phyloP scores from a whole-genome alignment of 2,888 invertebrate species.

The Eremobia ochroleuca region DNA sequence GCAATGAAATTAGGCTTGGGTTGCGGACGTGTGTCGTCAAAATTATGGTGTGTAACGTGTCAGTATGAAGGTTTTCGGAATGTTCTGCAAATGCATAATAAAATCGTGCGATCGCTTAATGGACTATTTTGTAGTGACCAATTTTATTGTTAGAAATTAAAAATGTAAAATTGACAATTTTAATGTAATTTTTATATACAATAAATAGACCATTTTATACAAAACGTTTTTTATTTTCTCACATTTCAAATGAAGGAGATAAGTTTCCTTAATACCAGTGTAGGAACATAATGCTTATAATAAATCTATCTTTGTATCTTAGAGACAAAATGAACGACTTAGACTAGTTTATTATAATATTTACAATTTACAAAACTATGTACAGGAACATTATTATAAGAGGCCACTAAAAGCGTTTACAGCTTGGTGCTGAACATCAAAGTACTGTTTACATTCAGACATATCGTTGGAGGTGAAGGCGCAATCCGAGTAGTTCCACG shows the following conservation, averaged over 20 bases:
- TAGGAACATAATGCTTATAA: constrained; percentile 77
- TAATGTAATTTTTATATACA: constrained; percentile 91
- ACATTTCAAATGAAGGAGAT: constrained; percentile 71
- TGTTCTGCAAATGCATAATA: constrained; percentile 86
- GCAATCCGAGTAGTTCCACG: constrained; percentile 85
- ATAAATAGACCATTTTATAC: constrained; percentile 91
- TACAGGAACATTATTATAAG: constrained; percentile 80
- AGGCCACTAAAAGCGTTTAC: constrained; percentile 83
- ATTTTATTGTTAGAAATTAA: constrained; percentile 88
- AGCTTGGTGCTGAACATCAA: constrained; percentile 78
- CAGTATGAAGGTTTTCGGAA: constrained; percentile 77
- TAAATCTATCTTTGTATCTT: constrained; percentile 62
- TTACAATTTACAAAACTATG: constrained; percentile 79
- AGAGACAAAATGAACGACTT: constrained; percentile 66
- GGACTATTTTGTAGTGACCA: constrained; percentile 91
- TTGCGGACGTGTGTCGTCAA: constrained; percentile 66
- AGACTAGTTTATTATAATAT: constrained; percentile 64
- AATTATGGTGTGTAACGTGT: constrained; percentile 70
- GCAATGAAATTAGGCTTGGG: constrained; percentile 66
- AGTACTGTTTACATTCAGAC: constrained; percentile 83
- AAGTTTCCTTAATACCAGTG: constrained; percentile 69
- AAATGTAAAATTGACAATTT: constrained; percentile 90
- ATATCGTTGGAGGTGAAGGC: constrained; percentile 80
- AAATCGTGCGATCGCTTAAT: constrained; percentile 88
- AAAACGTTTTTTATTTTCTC: constrained; percentile 82